A percentile compares a stretch with the other conserved stretches of the same genome.
phyloP scores from a whole-genome alignment of 2,888 invertebrate species.

The Tenthredo mesomela region DNA sequence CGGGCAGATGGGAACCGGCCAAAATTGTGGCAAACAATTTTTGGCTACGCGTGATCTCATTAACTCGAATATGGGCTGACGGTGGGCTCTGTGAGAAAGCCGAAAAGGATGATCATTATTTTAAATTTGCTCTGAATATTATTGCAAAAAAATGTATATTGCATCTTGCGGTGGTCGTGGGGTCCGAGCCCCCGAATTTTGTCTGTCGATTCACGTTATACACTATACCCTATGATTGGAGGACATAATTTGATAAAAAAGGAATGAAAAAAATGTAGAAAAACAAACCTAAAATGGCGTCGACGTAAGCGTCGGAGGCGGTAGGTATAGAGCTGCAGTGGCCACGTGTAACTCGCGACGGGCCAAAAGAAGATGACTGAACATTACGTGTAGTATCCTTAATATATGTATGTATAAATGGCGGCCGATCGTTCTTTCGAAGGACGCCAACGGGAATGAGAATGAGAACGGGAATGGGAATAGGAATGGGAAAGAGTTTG shows the following conservation, averaged over 20 bases:
- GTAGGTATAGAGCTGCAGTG: not conserved
- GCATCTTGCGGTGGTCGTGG: constrained; percentile 64
- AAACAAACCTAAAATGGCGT: constrained; percentile 38
- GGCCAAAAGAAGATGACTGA: constrained; percentile 12
- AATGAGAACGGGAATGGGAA: not conserved
- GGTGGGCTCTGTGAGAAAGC: constrained; percentile 56
- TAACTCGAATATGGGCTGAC: constrained; percentile 69
- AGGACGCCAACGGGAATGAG: constrained; percentile 4
- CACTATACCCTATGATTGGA: constrained; percentile 55
- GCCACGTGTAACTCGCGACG: constrained; percentile 30
- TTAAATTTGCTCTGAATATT: constrained; percentile 70
- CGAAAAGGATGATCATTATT: constrained; percentile 68
- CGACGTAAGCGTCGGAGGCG: not conserved
- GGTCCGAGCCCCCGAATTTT: constrained; percentile 24
- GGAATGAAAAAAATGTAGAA: not conserved
- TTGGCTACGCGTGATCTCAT: constrained; percentile 77
- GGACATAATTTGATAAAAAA: constrained; percentile 52
- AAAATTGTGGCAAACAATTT: constrained; percentile 76
- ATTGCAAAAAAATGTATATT: constrained; percentile 69
- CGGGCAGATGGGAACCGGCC: constrained; percentile 14
- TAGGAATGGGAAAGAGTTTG: constrained; percentile 10
- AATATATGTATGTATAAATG: constrained; percentile 38
- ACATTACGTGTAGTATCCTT: constrained; percentile 35
- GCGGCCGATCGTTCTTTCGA: not conserved
- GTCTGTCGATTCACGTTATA: constrained; percentile 33